phyloP scores from a whole-genome alignment of 2,113 vertebrate species.

The Nestor notabilis region DNA sequence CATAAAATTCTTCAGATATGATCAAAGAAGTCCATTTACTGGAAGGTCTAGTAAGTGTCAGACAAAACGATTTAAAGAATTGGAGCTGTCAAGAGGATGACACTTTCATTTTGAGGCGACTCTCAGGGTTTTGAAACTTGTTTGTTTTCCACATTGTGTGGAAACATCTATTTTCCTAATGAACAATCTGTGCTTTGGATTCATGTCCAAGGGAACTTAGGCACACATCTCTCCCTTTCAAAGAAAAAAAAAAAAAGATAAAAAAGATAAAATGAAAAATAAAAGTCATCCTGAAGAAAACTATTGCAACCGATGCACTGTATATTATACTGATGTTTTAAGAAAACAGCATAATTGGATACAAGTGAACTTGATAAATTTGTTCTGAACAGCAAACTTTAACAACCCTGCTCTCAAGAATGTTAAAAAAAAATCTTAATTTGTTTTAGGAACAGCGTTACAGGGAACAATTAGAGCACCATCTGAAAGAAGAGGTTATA shows the following conservation, averaged over 20 bases:
- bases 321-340: neutral
- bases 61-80: slow-evolving; percentile 44
- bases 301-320: neutral
- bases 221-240: neutral
- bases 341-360: neutral
- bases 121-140: slow-evolving; percentile 9
- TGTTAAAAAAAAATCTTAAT: neutral
- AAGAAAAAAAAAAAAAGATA: neutral
- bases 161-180: slow-evolving; percentile 15
- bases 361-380: neutral
- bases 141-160: neutral
- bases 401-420: neutral
- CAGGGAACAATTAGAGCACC: neutral
- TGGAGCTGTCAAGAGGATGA: neutral
- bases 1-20: slow-evolving; percentile 13
- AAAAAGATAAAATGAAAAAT: neutral
- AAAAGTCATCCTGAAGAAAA: neutral
- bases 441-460: neutral
- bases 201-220: neutral
- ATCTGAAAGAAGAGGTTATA: neutral
- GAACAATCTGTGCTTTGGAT: neutral
- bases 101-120: slow-evolving; percentile 14
- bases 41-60: slow-evolving; percentile 26
- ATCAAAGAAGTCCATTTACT: slow-evolving; percentile 38
- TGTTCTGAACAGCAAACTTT: neutral